Percentiles rank a stretch among this genome's conserved stretches.
Conservation (phyloP, 2,113 vertebrate species). For the Calidris pygmaea region DNA sequence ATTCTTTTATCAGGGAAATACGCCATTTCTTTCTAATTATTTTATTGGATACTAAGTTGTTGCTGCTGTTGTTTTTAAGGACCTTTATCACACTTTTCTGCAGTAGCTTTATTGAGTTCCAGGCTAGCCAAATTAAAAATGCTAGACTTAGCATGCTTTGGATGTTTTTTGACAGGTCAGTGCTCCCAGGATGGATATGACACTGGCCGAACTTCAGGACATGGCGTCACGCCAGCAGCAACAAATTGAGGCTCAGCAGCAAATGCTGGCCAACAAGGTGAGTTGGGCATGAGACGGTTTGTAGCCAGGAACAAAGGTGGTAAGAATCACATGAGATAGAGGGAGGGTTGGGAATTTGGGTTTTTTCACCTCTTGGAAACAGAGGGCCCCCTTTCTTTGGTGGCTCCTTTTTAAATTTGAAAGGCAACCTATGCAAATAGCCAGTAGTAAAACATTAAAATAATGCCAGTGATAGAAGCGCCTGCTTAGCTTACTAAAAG, state of each 20-base stretch:
- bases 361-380: not conserved
- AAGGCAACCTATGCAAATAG: not conserved
- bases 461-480: not conserved
- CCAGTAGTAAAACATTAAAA: not conserved
- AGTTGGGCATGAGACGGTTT: not conserved
- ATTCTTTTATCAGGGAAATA: not conserved
- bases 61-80: not conserved
- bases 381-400: not conserved
- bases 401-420: not conserved
- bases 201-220: constrained; percentile 92
- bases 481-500: not conserved
- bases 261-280: constrained; percentile 94
- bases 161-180: constrained; percentile 75
- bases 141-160: not conserved
- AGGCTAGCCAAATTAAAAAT: not conserved
- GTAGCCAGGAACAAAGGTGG: not conserved
- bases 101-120: not conserved
- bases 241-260: constrained; percentile 94
- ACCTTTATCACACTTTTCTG: not conserved
- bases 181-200: constrained; percentile 93
- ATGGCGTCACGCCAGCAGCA: constrained; percentile 97
- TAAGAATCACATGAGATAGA: not conserved
- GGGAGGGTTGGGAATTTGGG: not conserved
- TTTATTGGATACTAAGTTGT: not conserved
- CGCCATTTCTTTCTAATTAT: not conserved